phyloP scores from a whole-genome alignment of 2,888 invertebrate genomes.

The Nemotelus nigrinus region DNA sequence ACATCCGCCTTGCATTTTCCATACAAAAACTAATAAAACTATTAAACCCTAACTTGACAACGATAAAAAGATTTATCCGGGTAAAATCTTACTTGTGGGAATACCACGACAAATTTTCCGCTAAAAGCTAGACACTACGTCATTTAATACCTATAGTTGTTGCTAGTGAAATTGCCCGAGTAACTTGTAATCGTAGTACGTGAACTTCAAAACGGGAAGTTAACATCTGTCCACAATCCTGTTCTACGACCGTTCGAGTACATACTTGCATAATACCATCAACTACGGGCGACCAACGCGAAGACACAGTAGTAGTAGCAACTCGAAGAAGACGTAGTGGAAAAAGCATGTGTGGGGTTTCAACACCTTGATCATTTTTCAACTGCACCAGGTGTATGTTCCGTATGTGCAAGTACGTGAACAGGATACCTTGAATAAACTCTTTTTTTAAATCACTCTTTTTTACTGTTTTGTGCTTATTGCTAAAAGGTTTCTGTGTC shows the following conservation, averaged over 20 bases:
- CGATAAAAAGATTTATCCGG: no score
- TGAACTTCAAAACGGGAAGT: constrained; percentile 26
- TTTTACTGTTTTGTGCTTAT: neutral
- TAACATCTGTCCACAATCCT: constrained; percentile 28
- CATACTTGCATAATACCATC: neutral
- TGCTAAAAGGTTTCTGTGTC: constrained; percentile 32
- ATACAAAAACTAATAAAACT: no score
- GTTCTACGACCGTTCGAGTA: neutral
- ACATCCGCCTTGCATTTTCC: no score
- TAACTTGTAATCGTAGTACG: no score
- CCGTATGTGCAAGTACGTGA: neutral
- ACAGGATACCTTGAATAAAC: constrained; percentile 20
- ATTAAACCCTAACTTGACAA: no score
- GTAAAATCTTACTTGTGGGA: no score
- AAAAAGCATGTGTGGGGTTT: constrained; percentile 26
- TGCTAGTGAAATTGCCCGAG: no score
- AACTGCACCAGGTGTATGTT: constrained; percentile 22
- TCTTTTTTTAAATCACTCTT: neutral
- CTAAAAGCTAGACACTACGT: no score
- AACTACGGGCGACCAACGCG: neutral
- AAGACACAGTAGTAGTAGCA: no score
- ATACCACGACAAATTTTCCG: no score
- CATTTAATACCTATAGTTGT: no score
- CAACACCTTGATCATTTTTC: constrained; percentile 27
- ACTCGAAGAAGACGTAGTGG: no score